Percentiles rank a stretch among this genome's conserved stretches.
These are phyloP conservation scores for Zygaena filipendulae DNA, from an alignment of 2,888 invertebrate species.

Conservation along the genomic window DNA sequence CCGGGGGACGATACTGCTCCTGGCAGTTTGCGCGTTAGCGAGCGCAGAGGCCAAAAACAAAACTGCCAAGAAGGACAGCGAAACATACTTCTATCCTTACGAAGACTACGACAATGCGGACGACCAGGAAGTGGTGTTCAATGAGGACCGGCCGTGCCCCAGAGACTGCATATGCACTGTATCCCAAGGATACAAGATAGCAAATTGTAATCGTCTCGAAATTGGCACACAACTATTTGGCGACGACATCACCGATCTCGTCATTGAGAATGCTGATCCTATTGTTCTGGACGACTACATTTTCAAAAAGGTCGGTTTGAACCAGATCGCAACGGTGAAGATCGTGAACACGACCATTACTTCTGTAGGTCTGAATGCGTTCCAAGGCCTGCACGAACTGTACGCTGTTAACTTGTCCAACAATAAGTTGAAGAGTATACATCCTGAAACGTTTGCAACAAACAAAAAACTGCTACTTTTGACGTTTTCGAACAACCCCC, in stretches of 20 bases:
- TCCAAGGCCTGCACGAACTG: slow-evolving; percentile 73
- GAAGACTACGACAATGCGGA: slow-evolving; percentile 54
- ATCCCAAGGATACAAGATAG: slow-evolving; percentile 70
- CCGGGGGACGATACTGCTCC: slow-evolving; percentile 60
- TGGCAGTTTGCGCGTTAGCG: slow-evolving; percentile 54
- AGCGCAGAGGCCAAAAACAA: slow-evolving; percentile 45
- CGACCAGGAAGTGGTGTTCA: slow-evolving; percentile 59
- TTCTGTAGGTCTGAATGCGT: slow-evolving; percentile 74
- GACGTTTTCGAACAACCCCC: slow-evolving; percentile 74
- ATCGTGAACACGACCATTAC: slow-evolving; percentile 77
- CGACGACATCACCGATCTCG: slow-evolving; percentile 73
- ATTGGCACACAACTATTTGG: slow-evolving; percentile 74
- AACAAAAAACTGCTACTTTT: slow-evolving; percentile 74
- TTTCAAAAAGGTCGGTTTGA: slow-evolving; percentile 72
- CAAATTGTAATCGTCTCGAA: slow-evolving; percentile 75
- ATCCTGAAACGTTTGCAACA: slow-evolving; percentile 76
- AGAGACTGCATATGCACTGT: slow-evolving; percentile 72
- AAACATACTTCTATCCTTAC: slow-evolving; percentile 43
- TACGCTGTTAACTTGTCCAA: slow-evolving; percentile 77
- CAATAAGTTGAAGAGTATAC: slow-evolving; percentile 72
- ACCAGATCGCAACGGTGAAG: slow-evolving; percentile 73
- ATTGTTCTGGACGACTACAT: slow-evolving; percentile 70
- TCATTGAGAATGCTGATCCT: slow-evolving; percentile 73
- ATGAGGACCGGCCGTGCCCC: slow-evolving; percentile 67
- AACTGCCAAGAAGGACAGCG: slow-evolving; percentile 38